Evolutionary conservation across 1,140 invertebrate species (phyloP), one percentile per base, ranked within the genome.

Genomic region (Apis cerana): DNA sequence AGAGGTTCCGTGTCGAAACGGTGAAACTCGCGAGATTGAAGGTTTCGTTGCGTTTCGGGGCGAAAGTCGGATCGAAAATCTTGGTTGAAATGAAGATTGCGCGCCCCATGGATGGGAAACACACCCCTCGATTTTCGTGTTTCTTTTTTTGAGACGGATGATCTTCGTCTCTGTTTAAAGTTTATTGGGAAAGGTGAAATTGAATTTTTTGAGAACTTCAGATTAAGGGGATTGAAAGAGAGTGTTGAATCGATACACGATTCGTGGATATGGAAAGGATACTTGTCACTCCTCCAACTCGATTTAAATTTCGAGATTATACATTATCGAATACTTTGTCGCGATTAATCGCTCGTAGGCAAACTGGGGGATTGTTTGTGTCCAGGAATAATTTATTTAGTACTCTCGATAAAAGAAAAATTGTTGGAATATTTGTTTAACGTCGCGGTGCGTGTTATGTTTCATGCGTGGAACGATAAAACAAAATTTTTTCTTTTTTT

Each of bases 11-110:
- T 64, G 80, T 61, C 65, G 65, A 61, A 77, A 77, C 58, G 64
- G 56, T 11, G 59, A 17, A 43, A 56, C 56, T 75, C 78, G 71
- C 70, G 83, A 81, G 81, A 84, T 84, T 84, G 83, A 84, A 81
- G 78, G 78, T 48, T 80, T 81, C 78, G 56, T 50, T 75, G 17
- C 61, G 65, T 67, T 71, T 27, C 27, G 78, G 82, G 78, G 78
- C 82, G 69, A 84, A 81, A 81, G 78, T 84, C 70, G 78, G 64
- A 33, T 70, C 64, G 67, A 65, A 75, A 84, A 56, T 74, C 77
- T 81, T 84, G 75, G 75, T 64, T 50, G 65, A 84, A 84, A 81
- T 75, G 33, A 43, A 43, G 33, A 43, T 43, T 43, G 33, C 33
- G 3, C 27, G 27, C 27, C 27, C 27, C 27, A 33, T 2, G 33